phyloP scores from a whole-genome alignment of 2,888 invertebrate species.

The Drosophila macrospina region DNA sequence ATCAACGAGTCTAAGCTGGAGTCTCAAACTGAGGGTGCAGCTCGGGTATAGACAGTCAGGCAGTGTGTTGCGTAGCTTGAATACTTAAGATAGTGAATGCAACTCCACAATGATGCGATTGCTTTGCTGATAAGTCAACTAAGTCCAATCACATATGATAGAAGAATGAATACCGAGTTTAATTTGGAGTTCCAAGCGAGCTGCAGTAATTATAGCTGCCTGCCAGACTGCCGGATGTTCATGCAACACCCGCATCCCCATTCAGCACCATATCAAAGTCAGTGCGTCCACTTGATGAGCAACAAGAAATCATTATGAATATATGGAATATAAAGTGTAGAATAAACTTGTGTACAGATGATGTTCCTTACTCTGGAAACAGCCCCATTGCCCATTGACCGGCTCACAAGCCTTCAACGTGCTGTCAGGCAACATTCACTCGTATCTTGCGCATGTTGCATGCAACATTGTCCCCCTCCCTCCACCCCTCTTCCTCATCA shows the following conservation, averaged over 20 bases:
- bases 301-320: constrained; percentile 34
- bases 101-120: constrained; percentile 55
- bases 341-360: constrained; percentile 8
- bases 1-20: constrained; percentile 48
- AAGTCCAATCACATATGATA: constrained; percentile 5
- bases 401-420: constrained; percentile 49
- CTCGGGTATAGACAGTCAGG: constrained; percentile 10
- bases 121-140: constrained; percentile 60
- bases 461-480: constrained; percentile 62
- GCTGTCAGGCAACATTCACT: constrained; percentile 69
- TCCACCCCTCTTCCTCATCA: background rate
- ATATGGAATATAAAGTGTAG: constrained; percentile 15
- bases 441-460: constrained; percentile 74
- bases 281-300: constrained; percentile 61
- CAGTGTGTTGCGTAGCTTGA: constrained; percentile 24
- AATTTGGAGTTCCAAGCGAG: constrained; percentile 21
- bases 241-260: constrained; percentile 31
- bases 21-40: constrained; percentile 21
- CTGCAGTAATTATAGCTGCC: constrained; percentile 45
- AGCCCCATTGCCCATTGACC: constrained; percentile 9
- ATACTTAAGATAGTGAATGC: constrained; percentile 67
- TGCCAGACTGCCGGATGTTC: constrained; percentile 1
- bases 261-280: constrained; percentile 11
- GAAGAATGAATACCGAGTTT: background rate
- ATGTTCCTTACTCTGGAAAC: constrained; percentile 18